Conservation (phyloP, 1,140 invertebrate species). For the Acromyrmex charruanus region DNA sequence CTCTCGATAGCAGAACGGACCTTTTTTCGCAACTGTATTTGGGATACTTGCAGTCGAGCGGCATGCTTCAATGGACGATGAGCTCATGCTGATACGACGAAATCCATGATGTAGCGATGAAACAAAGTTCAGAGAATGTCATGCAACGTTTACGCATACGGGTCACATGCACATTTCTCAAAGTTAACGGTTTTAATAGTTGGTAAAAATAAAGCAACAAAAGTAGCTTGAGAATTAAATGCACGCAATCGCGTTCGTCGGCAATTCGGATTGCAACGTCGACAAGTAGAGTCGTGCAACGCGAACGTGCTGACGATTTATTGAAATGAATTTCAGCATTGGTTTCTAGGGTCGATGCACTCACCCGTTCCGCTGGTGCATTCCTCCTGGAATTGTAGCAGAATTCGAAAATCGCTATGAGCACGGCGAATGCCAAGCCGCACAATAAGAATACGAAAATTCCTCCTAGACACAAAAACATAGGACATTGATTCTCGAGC, state of each 20-base stretch:
- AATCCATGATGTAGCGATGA: conserved; percentile 68
- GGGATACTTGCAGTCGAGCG: conserved; percentile 59
- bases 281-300: conserved; percentile 17
- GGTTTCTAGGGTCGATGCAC: conserved; percentile 66
- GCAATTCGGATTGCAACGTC: not conserved
- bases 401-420: conserved; percentile 93
- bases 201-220: not conserved
- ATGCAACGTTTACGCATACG: conserved; percentile 60
- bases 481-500: not conserved
- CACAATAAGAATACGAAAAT: conserved; percentile 96
- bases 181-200: conserved; percentile 16
- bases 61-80: conserved; percentile 83
- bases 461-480: conserved; percentile 88
- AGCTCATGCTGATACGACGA: conserved; percentile 84
- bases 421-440: conserved; percentile 91
- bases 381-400: conserved; percentile 93
- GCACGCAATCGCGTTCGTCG: too few species aligned
- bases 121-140: conserved; percentile 71
- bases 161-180: not conserved
- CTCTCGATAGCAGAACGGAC: conserved; percentile 57
- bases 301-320: conserved; percentile 34
- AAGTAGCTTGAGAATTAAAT: not conserved
- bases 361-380: conserved; percentile 89
- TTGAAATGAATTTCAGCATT: conserved; percentile 6
- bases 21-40: conserved; percentile 68